Base-by-base conservation (phyloP, 1,140 invertebrate species). In the Trachymyrmex septentrionalis region DNA sequence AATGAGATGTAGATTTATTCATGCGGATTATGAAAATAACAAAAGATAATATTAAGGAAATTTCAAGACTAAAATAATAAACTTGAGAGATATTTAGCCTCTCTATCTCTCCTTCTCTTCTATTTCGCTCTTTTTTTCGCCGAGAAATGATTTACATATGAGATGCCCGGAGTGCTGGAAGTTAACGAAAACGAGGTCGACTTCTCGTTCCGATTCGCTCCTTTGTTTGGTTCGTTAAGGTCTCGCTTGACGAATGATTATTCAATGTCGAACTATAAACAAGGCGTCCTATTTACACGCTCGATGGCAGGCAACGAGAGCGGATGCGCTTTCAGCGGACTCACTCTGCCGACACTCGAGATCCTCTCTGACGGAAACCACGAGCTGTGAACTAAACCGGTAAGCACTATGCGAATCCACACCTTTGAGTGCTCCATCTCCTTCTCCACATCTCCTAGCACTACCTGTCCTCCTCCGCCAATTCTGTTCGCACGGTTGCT, bases 171-270 rank as follows among this genome's bases (percentile, higher is more conserved):
- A 34, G 80, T 48, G 55, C 4, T 24, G 24, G 27, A 48, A 76
- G 59, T 66, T 78, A 14, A 77, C 48, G 75, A 53, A 81, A 88
- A 89, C 61, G 77, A 69, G 85, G 85, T 89, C 77, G 71, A 63
- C 61, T 77, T 67, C 44, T 86, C 66, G 76, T 82, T 63, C 44
- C 55, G 78, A 80, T 82, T 34, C 71, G 53, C 19, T 73, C 76
- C 77, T 84, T 90, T 89, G 85, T 57, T 76, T 67, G 72, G 78
- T 87, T 87, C 88, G 88, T 90, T 87, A 90, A 87, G 76, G 64
- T 57, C 27, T 24, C 64, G 78, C 67, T 82, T 87, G 90, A 91
- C 75, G 84, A 73, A 91, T 87, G 81, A 91, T 87, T 86, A 91
- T 89, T 81, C 86, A 85, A 81, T 85, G 87, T 86, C 69, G 66